Percentiles rank a stretch among this genome's conserved stretches.
phyloP scores from a whole-genome alignment of 2,113 vertebrate genomes.

The Aspidoscelis tigris region DNA sequence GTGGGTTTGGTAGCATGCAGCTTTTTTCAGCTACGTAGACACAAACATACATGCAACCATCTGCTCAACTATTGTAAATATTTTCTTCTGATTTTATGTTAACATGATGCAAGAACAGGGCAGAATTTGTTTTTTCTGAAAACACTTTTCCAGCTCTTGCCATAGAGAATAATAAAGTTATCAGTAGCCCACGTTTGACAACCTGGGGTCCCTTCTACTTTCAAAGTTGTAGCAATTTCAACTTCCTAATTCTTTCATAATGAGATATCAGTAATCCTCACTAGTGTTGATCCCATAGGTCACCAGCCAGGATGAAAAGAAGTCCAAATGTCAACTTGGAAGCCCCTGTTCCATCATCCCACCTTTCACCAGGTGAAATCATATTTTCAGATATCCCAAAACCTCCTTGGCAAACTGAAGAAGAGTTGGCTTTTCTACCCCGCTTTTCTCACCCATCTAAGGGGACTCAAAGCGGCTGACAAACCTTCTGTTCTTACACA shows the following conservation, averaged over 20 bases:
- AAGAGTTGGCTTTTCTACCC: too few species aligned
- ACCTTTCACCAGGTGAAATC: background rate
- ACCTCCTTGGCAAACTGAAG: background rate
- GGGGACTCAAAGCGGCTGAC: too few species aligned
- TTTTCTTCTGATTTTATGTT: background rate
- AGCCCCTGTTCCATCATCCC: background rate
- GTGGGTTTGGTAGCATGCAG: too few species aligned
- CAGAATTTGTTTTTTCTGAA: background rate
- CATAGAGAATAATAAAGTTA: background rate
- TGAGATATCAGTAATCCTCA: background rate
- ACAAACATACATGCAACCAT: too few species aligned
- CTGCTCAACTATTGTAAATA: constrained; percentile 9
- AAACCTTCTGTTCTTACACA: too few species aligned
- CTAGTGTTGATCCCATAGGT: background rate
- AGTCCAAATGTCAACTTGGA: background rate
- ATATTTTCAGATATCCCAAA: background rate
- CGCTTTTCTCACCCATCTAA: too few species aligned
- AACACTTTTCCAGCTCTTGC: background rate
- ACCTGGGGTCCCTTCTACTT: background rate
- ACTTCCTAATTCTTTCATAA: background rate
- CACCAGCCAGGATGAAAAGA: background rate
- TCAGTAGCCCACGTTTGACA: background rate
- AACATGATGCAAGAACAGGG: background rate
- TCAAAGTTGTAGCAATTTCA: background rate
- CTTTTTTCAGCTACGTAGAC: too few species aligned